phyloP scores from a whole-genome alignment of 2,113 vertebrate genomes.

The Podocnemis expansa region DNA sequence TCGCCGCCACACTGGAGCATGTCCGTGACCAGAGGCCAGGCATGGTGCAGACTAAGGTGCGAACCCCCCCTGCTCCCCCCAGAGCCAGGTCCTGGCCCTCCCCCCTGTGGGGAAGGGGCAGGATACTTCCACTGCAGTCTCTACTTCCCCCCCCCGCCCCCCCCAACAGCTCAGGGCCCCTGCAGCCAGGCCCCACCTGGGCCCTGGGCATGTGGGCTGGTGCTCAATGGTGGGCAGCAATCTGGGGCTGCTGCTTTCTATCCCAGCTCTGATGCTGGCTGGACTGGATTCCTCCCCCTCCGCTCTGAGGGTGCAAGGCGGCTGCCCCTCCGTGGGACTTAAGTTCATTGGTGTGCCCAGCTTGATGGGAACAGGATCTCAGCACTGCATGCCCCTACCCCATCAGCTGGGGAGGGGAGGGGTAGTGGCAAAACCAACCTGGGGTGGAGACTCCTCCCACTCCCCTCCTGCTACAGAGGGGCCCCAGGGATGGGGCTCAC shows the following conservation, averaged over 20 bases:
- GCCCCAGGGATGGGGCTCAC: rapidly evolving
- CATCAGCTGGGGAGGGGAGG: background rate
- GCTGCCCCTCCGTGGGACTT: background rate
- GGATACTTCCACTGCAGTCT: too few relatives aligned
- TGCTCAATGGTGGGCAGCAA: too few relatives aligned
- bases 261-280: too few relatives aligned
- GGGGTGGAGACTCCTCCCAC: too few relatives aligned
- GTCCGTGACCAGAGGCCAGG: constrained; percentile 94
- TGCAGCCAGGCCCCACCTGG: too few relatives aligned
- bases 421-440: too few relatives aligned
- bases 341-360: background rate
- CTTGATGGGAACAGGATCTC: too few relatives aligned
- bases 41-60: constrained; percentile 95
- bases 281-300: too few relatives aligned
- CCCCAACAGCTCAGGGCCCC: too few relatives aligned
- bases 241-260: too few relatives aligned
- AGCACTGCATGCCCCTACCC: background rate
- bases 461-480: too few relatives aligned
- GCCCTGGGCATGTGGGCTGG: too few relatives aligned
- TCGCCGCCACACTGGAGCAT: constrained; percentile 95
- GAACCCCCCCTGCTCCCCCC: background rate
- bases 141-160: background rate
- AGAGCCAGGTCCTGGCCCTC: background rate
- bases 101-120: background rate
- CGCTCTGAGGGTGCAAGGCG: background rate